A percentile compares a stretch with the other conserved stretches of the same genome.
These are phyloP conservation scores for Heliconius ismenius DNA, from an alignment of 2,888 invertebrate species.

Conservation along the genomic window DNA sequence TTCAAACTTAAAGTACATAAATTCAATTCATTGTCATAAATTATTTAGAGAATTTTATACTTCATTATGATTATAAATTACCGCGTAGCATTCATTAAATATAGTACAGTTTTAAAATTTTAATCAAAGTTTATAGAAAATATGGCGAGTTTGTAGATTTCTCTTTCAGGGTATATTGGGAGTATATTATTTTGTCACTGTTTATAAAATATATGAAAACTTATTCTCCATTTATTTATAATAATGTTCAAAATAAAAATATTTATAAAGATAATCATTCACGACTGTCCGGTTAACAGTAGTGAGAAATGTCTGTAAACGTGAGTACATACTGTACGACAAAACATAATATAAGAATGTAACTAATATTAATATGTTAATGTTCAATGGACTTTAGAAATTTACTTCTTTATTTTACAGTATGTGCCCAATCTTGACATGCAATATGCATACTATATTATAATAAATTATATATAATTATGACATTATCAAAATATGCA, in stretches of 20 bases:
- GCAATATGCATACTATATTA: neutral
- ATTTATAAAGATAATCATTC: constrained; percentile 1
- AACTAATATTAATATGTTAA: too few species aligned
- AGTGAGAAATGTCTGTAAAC: neutral
- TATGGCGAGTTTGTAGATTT: constrained; percentile 13
- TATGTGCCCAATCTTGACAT: neutral
- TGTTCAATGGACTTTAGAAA: too few species aligned
- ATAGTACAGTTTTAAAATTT: constrained; percentile 19
- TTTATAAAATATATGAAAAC: constrained; percentile 6
- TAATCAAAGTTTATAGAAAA: neutral
- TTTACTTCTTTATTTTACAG: neutral
- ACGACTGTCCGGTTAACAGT: neutral
- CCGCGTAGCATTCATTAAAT: neutral
- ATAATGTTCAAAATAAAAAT: constrained; percentile 1
- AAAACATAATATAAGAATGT: neutral
- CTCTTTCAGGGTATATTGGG: constrained; percentile 24
- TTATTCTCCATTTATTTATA: neutral
- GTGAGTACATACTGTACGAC: neutral
- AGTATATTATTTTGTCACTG: constrained; percentile 5
- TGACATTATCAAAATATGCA: constrained; percentile 14
- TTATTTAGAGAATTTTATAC: neutral
- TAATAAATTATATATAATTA: constrained; percentile 5
- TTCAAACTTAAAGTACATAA: neutral
- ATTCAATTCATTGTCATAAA: neutral
- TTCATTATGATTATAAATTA: constrained; percentile 2